Conservation (phyloP, 2,888 invertebrate species). For the Mythimna ferrago region DNA sequence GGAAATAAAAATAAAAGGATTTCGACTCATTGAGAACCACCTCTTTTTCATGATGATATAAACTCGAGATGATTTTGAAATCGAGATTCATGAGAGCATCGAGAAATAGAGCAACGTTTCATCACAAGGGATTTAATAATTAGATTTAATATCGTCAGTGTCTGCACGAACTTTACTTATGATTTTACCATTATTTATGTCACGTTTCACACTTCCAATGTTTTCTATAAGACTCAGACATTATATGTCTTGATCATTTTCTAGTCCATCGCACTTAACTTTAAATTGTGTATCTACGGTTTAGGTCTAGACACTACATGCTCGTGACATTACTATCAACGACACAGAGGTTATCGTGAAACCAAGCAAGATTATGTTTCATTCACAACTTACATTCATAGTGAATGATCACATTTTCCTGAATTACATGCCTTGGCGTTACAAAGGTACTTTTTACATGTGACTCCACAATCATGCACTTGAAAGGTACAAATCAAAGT, state of each 20-base stretch:
- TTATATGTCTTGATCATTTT: not conserved
- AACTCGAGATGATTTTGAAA: too few species aligned
- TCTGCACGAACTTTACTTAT: too few species aligned
- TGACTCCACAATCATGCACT: not conserved
- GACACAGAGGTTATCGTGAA: conserved; percentile 53
- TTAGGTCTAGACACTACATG: conserved; percentile 28
- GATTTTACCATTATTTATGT: too few species aligned
- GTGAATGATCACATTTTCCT: conserved; percentile 41
- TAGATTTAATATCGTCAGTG: too few species aligned
- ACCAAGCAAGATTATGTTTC: conserved; percentile 46
- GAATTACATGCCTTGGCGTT: conserved; percentile 17
- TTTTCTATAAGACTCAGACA: too few species aligned
- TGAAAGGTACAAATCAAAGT: conserved; percentile 13
- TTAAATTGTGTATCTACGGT: conserved; percentile 9
- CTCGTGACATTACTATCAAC: conserved; percentile 35
- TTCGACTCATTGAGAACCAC: too few species aligned
- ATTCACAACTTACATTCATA: conserved; percentile 48
- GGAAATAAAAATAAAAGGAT: too few species aligned
- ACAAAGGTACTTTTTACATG: conserved; percentile 24
- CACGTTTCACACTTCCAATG: too few species aligned
- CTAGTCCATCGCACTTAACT: not conserved
- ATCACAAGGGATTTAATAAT: too few species aligned
- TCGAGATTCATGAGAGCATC: too few species aligned
- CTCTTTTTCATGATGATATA: too few species aligned
- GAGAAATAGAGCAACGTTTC: too few species aligned